These are phyloP conservation scores for Rhopalosiphum maidis DNA, from an alignment of 1,140 invertebrate genomes.

Conservation along the genomic window DNA sequence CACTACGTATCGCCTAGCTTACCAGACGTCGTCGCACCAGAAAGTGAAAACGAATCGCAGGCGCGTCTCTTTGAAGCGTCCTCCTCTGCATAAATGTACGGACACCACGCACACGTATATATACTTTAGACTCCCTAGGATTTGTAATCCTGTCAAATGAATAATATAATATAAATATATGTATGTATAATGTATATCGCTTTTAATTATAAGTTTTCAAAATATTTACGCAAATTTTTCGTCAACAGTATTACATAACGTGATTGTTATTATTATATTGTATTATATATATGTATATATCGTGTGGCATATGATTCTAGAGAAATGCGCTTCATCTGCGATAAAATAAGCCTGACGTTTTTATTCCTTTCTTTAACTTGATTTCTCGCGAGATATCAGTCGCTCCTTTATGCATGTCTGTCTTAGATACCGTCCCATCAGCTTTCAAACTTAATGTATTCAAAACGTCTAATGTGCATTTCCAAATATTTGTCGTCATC, in stretches of 20 bases:
- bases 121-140: neutral
- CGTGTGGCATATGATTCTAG: neutral
- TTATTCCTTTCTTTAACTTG: conserved; percentile 1
- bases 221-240: neutral
- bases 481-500: neutral
- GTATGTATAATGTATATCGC: neutral
- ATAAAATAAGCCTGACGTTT: neutral
- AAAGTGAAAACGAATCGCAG: conserved; percentile 38
- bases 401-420: neutral
- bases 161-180: neutral
- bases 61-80: neutral
- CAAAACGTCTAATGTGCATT: neutral
- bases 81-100: neutral
- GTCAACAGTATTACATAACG: neutral
- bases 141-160: neutral
- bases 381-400: neutral
- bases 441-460: neutral
- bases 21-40: neutral
- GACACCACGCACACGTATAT: neutral
- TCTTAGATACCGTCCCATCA: neutral
- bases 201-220: neutral
- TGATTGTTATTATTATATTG: neutral
- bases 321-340: neutral
- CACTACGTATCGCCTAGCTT: neutral
- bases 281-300: neutral